These are phyloP conservation scores for Stenolophus ochropezus DNA, from an alignment of 2,888 invertebrate genomes.

Conservation along the genomic window DNA sequence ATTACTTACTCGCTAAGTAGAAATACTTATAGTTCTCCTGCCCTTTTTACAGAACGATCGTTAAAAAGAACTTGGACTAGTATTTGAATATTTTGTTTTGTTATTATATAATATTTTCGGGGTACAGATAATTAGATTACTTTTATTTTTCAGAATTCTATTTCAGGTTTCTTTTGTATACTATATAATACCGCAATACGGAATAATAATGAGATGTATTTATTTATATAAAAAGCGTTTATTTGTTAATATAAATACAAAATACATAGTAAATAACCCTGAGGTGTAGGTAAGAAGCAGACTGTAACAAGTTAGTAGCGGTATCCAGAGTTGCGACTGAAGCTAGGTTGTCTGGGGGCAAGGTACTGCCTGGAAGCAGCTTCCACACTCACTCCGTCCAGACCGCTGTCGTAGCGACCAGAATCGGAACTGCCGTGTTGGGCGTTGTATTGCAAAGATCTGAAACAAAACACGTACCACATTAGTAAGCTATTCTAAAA, in stretches of 20 bases:
- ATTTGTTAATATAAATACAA: conserved; percentile 33
- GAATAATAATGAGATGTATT: too few species aligned
- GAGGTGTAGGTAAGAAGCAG: not conserved
- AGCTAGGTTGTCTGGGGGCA: conserved; percentile 51
- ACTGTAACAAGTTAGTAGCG: conserved; percentile 59
- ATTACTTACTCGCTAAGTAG: too few species aligned
- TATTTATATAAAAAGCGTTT: conserved; percentile 22
- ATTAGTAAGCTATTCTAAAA: too few species aligned
- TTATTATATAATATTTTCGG: too few species aligned
- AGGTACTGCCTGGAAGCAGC: conserved; percentile 19
- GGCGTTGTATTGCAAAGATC: conserved; percentile 72
- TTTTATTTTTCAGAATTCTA: too few species aligned
- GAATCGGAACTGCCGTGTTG: conserved; percentile 65
- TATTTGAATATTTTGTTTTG: too few species aligned
- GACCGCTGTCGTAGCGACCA: conserved; percentile 2
- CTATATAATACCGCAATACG: too few species aligned
- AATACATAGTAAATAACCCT: not conserved
- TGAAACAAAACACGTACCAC: conserved; percentile 63
- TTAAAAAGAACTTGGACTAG: too few species aligned
- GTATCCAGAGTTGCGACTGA: conserved; percentile 61
- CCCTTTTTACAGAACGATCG: too few species aligned
- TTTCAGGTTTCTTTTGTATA: too few species aligned
- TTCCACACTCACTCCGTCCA: conserved; percentile 10
- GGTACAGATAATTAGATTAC: too few species aligned
- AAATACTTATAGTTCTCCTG: too few species aligned